Conservation (phyloP, 2,888 invertebrate genomes). For the Thereva nobilitata region DNA sequence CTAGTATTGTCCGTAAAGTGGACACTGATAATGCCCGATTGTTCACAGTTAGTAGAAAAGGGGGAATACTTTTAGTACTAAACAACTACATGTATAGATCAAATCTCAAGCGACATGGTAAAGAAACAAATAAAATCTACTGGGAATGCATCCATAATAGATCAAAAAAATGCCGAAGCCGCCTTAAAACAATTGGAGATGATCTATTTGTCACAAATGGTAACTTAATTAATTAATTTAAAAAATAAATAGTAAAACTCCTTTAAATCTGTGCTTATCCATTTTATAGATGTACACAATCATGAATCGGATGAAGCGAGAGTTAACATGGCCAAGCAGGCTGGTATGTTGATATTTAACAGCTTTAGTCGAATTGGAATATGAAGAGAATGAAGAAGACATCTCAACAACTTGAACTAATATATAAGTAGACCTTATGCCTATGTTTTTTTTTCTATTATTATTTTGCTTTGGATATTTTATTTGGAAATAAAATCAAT, state of each 20-base stretch:
- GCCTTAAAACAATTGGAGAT: slow-evolving; percentile 56
- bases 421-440: not conserved
- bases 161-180: slow-evolving; percentile 57
- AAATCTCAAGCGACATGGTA: slow-evolving; percentile 56
- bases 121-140: slow-evolving; percentile 54
- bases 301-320: slow-evolving; percentile 53
- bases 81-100: slow-evolving; percentile 57
- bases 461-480: no score
- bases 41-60: slow-evolving; percentile 57
- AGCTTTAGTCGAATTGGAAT: slow-evolving; percentile 51
- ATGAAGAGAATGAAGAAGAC: slow-evolving; percentile 24
- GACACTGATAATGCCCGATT: slow-evolving; percentile 44
- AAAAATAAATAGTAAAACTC: not conserved
- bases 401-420: not conserved
- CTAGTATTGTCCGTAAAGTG: not conserved
- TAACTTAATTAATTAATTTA: slow-evolving; percentile 42
- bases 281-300: slow-evolving; percentile 57
- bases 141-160: slow-evolving; percentile 59
- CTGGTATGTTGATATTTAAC: slow-evolving; percentile 53
- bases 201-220: slow-evolving; percentile 57
- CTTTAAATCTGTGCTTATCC: no score
- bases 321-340: slow-evolving; percentile 51
- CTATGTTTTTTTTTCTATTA: not conserved
- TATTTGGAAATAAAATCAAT: no score
- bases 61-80: slow-evolving; percentile 55